Percentiles rank a stretch among this genome's conserved stretches.
These are phyloP conservation scores for Ochlodes sylvanus DNA, from an alignment of 2,888 invertebrate species.

Conservation along the genomic window DNA sequence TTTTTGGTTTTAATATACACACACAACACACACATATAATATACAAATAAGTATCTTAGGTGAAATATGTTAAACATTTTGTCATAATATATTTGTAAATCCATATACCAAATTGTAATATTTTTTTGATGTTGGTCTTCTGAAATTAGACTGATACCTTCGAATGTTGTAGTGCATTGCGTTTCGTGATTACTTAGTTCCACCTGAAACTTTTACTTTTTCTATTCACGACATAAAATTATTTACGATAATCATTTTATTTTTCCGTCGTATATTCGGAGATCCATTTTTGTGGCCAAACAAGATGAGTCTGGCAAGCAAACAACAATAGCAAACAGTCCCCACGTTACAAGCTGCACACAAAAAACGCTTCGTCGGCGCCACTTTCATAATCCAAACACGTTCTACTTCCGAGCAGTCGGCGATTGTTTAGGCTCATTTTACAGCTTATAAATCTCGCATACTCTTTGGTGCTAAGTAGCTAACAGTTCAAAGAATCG, in stretches of 20 bases:
- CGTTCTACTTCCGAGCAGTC: slow-evolving; percentile 15
- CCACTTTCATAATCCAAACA: slow-evolving; percentile 30
- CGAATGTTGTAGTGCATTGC: no score
- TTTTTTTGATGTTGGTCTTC: no score
- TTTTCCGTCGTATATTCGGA: background rate
- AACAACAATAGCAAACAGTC: slow-evolving; percentile 16
- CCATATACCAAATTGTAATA: no score
- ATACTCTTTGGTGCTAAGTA: slow-evolving; percentile 41
- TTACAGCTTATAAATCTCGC: slow-evolving; percentile 42
- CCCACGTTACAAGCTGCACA: slow-evolving; percentile 10
- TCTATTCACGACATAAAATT: no score
- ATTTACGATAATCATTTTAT: background rate
- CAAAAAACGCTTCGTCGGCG: slow-evolving; percentile 22
- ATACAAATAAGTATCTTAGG: no score
- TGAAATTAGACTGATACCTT: no score
- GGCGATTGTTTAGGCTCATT: slow-evolving; percentile 39
- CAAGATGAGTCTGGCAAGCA: background rate
- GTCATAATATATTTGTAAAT: no score
- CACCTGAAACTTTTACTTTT: no score
- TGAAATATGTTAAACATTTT: no score
- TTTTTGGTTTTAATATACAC: no score
- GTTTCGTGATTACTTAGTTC: no score
- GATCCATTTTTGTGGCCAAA: background rate
- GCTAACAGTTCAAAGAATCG: slow-evolving; percentile 35
- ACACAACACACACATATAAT: no score